Conservation (phyloP, 2,113 vertebrate genomes). For the Garra rufa region DNA sequence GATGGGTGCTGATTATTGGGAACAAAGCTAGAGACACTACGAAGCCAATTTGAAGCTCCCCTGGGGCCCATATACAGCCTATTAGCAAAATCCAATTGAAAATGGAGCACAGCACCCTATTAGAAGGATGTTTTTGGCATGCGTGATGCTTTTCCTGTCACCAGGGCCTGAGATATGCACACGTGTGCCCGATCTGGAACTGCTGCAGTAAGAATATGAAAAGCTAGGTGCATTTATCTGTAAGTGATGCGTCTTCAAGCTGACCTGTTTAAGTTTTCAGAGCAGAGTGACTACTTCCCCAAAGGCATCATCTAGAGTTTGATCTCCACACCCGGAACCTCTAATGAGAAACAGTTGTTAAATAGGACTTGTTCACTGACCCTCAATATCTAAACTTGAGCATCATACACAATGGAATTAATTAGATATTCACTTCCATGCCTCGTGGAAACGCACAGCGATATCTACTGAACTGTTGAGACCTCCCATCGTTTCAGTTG, state of each 20-base stretch:
- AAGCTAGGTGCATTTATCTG: neutral
- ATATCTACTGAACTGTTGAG: constrained; percentile 16
- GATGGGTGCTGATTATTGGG: constrained; percentile 63
- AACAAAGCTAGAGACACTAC: constrained; percentile 57
- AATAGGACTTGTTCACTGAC: constrained; percentile 13
- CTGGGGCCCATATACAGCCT: constrained; percentile 51
- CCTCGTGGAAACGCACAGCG: neutral
- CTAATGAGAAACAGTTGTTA: constrained; percentile 42
- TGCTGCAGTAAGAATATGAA: constrained; percentile 22
- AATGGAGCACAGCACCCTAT: constrained; percentile 51
- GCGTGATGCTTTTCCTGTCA: constrained; percentile 45
- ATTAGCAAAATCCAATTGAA: constrained; percentile 62
- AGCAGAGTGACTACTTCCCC: neutral
- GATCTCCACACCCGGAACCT: neutral
- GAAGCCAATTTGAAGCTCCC: constrained; percentile 59
- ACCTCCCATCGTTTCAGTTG: constrained; percentile 2
- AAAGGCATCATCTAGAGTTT: constrained; percentile 3
- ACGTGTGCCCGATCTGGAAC: constrained; percentile 38
- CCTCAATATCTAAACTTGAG: constrained; percentile 10
- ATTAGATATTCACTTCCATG: neutral
- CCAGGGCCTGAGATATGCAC: constrained; percentile 36
- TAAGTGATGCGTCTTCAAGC: constrained; percentile 18
- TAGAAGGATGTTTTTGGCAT: constrained; percentile 53
- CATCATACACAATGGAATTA: constrained; percentile 18
- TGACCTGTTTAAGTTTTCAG: constrained; percentile 30